A percentile compares a stretch with the other conserved stretches of the same genome.
phyloP scores from a whole-genome alignment of 1,140 invertebrate species.

The Hylaeus anthracinus region DNA sequence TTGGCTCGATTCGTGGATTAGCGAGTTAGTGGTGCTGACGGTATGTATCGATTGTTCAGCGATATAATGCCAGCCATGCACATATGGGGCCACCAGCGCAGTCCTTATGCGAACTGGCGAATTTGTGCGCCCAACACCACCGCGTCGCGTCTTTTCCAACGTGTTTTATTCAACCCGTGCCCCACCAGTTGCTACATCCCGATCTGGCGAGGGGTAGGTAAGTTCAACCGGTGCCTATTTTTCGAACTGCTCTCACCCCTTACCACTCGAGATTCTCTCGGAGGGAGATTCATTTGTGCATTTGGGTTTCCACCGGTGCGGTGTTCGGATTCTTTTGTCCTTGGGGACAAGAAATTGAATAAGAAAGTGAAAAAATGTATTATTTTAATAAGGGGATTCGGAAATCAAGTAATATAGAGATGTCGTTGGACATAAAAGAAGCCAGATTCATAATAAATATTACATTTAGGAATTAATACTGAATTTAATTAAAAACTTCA shows the following conservation, averaged over 20 bases:
- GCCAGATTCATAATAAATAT: not conserved
- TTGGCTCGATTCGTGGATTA: slow-evolving; percentile 69
- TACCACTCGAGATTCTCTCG: not conserved
- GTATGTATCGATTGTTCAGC: slow-evolving; percentile 77
- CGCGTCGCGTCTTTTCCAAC: slow-evolving; percentile 31
- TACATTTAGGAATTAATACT: too few relatives aligned
- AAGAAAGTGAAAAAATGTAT: slow-evolving; percentile 25
- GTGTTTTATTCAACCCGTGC: slow-evolving; percentile 36
- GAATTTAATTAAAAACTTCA: too few relatives aligned
- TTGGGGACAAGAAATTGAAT: slow-evolving; percentile 11
- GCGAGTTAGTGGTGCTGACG: slow-evolving; percentile 64
- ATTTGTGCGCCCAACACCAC: slow-evolving; percentile 55
- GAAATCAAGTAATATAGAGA: not conserved
- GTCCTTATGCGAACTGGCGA: slow-evolving; percentile 57
- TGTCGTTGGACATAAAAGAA: not conserved
- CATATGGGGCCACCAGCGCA: slow-evolving; percentile 67
- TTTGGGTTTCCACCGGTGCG: slow-evolving; percentile 15
- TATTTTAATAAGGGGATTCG: slow-evolving; percentile 4
- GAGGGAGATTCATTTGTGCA: slow-evolving; percentile 11
- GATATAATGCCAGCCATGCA: slow-evolving; percentile 73
- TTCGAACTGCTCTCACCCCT: slow-evolving; percentile 19
- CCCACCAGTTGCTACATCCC: slow-evolving; percentile 47
- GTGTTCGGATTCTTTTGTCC: slow-evolving; percentile 18
- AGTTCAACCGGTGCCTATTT: slow-evolving; percentile 29
- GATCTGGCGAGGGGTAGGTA: slow-evolving; percentile 32